Evolutionary conservation across 1,140 invertebrate genomes (phyloP).

Genomic region (Agrypnia vestita): DNA sequence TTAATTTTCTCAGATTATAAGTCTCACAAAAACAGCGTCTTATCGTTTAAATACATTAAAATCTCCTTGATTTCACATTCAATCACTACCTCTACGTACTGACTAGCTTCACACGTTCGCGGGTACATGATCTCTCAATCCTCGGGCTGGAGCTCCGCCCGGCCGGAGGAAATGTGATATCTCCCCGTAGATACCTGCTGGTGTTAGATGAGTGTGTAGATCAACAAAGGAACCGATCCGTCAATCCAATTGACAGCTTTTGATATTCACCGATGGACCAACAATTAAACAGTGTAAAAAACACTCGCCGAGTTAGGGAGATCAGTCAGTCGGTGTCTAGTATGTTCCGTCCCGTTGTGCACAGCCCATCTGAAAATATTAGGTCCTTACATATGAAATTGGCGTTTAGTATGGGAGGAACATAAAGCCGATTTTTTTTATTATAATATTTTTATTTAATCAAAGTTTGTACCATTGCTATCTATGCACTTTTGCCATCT

Average conservation of each 20-base stretch:
- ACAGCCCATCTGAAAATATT: no score
- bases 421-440: no score
- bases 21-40: not conserved
- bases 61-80: conserved; percentile 34
- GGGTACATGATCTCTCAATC: conserved; percentile 35
- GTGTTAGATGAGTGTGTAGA: conserved; percentile 40
- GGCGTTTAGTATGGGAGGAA: no score
- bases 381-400: no score
- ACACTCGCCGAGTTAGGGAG: conserved; percentile 37
- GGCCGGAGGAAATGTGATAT: conserved; percentile 19
- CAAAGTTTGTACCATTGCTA: no score
- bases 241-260: conserved; percentile 60
- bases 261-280: conserved; percentile 61
- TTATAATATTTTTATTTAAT: no score
- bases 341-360: not conserved
- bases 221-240: conserved; percentile 61
- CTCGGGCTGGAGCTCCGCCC: not conserved
- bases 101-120: conserved; percentile 17
- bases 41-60: not conserved
- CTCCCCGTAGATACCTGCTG: not conserved
- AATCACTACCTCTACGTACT: conserved; percentile 27
- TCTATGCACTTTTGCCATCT: no score
- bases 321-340: conserved; percentile 8
- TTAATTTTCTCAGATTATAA: no score
- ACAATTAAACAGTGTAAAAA: conserved; percentile 61